Evolutionary conservation across 2,113 vertebrate genomes (phyloP), one percentile per base, ranked within the genome.

Genomic region (Amblyornis subalaris): DNA sequence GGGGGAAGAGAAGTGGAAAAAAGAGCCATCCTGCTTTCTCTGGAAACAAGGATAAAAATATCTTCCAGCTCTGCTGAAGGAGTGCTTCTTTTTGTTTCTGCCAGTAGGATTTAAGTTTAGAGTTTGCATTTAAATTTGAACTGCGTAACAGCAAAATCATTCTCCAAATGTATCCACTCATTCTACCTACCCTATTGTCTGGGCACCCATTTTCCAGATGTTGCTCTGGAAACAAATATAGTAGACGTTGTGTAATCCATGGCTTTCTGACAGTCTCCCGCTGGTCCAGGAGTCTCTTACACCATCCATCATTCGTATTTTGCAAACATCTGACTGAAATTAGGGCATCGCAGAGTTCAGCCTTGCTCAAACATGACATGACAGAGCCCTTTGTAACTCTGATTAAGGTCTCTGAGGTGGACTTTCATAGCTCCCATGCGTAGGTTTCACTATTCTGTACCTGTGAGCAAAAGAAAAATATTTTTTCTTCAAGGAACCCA

Each of bases 191-290:
- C 25, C 21, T 93, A 19, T 79, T 78, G 7, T 85, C 54, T 83
- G 58, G 54, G 62, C 53, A 89, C 33, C 38, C 38, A 48, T 91
- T 91, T 94, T 87, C 58, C 74, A 85, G 89, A 91, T 90, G 85
- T 26, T 95, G 24, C 21, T 66, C 22, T 80, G n/a, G 44, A 78
- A 92, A 77, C 12, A 94, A 90, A 83, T 71, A 38, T 10, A 62
- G 35, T n/a, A 55, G 58, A 82, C 75, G 13, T 66, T 62, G 29
- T 29, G 23, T 69, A 82, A 89, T 76, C 45, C 77, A 24, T 65
- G 47, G 14, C 33, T 88, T 92, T 85, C 58, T 85, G 66, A 64
- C 67, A 87, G 61, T 58, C 6, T 10, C 70, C 80, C 78, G 40
- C 58, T 92, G 77, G 47, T 89, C 48, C 55, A 81, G 36, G 8